Base-by-base conservation (phyloP, 2,888 invertebrate species). In the Diploptera punctata region DNA sequence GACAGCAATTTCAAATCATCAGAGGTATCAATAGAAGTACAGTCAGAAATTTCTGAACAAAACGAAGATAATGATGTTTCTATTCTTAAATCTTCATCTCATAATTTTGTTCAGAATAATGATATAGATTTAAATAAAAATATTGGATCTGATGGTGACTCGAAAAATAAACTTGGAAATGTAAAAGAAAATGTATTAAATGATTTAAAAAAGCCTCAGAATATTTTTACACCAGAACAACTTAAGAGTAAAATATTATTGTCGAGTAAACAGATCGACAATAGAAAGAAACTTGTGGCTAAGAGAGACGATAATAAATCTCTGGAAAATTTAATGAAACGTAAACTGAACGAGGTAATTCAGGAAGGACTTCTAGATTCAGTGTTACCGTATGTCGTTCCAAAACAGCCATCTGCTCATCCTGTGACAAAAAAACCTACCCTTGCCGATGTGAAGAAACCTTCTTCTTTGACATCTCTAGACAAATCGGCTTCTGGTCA, bases 321-420 rank as follows among this genome's bases (percentile, higher is more conserved):
- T 18, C n/a, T 65, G 7, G 73, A 75, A n/a, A 33, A 75, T 65
- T 18, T 77, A 62, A 72, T 80, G 79, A 84, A 83, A 81, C 83
- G 77, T 76, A 83, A 81, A 79, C 77, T 83, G 73, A 86, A 87
- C 76, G 83, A 93, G 84, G 89, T 94, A 0, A 86, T 95, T 75
- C 90, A 91, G 62, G 94, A 94, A 83, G 94, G 94, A 13, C 87
- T 95, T 73, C 82, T 94, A 65, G 95, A 95, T 82, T 93, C 94
- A 0, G 91, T 95, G 71, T 82, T 94, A 62, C 92, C 94, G 0
- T 93, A 93, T 79, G 86, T 94, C 76, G 85, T 91, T 16, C 87
- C 89, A 24, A 89, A 87, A 80, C 83, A 61, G 44, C 13, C 31
- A 70, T 10, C 57, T 47, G 13, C 44, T 43, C 38, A 29, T 13